phyloP scores from a whole-genome alignment of 2,888 invertebrate genomes.

The Drosophila buzzatii region DNA sequence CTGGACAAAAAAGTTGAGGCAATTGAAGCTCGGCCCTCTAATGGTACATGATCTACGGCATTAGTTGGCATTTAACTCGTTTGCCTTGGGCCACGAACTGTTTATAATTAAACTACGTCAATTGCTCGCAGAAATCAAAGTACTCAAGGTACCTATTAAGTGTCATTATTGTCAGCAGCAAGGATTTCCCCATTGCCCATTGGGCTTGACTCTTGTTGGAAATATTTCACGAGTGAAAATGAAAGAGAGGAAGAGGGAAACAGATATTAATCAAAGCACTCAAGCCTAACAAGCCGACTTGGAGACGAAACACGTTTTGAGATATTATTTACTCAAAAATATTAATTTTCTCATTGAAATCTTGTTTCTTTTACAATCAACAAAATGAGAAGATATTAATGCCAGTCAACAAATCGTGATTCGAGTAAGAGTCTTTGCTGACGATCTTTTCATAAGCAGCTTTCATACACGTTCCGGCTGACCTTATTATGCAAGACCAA shows the following conservation, averaged over 20 bases:
- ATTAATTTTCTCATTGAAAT: neutral
- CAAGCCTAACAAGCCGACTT: neutral
- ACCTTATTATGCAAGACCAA: neutral
- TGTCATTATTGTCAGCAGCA: neutral
- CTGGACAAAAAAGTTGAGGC: constrained; percentile 16
- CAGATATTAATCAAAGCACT: neutral
- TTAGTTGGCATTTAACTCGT: constrained; percentile 35
- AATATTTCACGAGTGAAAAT: neutral
- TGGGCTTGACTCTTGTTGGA: neutral
- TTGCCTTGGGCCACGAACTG: constrained; percentile 38
- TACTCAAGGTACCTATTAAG: constrained; percentile 1
- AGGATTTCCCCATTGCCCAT: neutral
- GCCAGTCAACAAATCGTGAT: neutral
- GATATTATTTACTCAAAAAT: neutral
- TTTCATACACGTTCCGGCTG: neutral
- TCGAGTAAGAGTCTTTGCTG: neutral
- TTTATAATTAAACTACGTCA: constrained; percentile 1
- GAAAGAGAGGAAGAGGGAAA: neutral
- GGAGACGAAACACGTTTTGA: neutral
- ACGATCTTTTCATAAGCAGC: neutral
- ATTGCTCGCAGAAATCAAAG: neutral
- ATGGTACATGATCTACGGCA: constrained; percentile 30
- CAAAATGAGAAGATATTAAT: neutral
- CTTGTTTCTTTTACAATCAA: neutral
- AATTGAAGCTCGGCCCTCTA: constrained; percentile 36